These are phyloP conservation scores for Hirtodrosophila alboralis DNA, from an alignment of 2,888 invertebrate genomes.

Conservation along the genomic window DNA sequence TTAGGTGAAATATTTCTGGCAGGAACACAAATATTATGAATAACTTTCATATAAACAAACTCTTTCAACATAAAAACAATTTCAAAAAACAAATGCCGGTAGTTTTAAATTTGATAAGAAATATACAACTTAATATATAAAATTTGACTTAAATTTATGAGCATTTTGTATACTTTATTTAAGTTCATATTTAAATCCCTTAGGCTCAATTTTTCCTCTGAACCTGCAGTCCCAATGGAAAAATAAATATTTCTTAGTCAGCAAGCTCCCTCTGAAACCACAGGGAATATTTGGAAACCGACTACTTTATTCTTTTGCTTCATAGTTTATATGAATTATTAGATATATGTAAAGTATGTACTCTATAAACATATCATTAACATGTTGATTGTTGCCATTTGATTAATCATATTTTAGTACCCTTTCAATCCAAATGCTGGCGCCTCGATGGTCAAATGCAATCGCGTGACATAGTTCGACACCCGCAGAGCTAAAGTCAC, in stretches of 20 bases:
- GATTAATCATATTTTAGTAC: constrained; percentile 10
- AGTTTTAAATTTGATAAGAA: no score
- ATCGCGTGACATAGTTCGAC: constrained; percentile 55
- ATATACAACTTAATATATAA: no score
- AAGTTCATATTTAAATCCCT: background rate
- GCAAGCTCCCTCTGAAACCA: constrained; percentile 1
- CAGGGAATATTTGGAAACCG: no score
- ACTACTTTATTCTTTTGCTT: no score
- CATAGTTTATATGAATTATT: no score
- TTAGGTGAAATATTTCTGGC: no score
- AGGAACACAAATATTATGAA: no score
- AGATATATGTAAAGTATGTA: background rate
- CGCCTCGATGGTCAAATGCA: constrained; percentile 39
- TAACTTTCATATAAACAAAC: no score
- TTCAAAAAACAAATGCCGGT: no score
- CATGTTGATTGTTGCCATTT: constrained; percentile 14
- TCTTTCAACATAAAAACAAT: no score
- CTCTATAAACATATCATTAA: constrained; percentile 7
- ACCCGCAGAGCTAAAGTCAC: constrained; percentile 45
- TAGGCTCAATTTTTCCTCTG: background rate
- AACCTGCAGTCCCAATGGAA: background rate
- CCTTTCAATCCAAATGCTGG: constrained; percentile 25
- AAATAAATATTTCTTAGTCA: background rate
- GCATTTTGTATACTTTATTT: no score
- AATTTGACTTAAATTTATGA: background rate